A percentile compares a stretch with the other conserved stretches of the same genome.
phyloP scores from a whole-genome alignment of 2,888 invertebrate species.

The Calameuta idolon region DNA sequence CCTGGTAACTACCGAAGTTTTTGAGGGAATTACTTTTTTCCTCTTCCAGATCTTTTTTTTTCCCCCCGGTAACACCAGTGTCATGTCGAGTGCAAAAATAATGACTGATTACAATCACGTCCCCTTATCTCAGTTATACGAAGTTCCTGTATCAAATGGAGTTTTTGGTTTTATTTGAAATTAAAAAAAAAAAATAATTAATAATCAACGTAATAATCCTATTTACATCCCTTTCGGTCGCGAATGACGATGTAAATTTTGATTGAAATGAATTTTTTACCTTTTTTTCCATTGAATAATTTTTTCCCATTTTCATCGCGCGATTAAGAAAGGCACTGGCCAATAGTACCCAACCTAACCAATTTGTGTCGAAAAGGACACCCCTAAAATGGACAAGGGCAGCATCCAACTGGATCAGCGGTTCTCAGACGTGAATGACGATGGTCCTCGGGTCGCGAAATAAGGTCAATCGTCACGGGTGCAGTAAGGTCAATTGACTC shows the following conservation, averaged over 20 bases:
- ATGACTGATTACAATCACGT: neutral
- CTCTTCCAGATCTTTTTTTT: neutral
- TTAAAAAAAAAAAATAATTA: no score
- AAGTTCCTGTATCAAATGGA: neutral
- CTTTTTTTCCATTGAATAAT: no score
- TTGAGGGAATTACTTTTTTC: neutral
- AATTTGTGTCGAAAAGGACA: neutral
- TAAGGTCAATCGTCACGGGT: no score
- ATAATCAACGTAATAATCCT: no score
- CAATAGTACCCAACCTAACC: neutral
- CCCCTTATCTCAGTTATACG: neutral
- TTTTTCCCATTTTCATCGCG: neutral
- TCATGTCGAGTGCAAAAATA: neutral
- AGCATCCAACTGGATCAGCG: neutral
- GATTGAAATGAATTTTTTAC: no score
- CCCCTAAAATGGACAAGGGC: neutral
- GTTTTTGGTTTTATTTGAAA: no score
- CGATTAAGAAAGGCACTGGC: neutral
- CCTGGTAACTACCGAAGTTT: neutral
- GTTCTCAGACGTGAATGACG: neutral
- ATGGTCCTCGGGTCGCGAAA: neutral
- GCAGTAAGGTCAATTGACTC: neutral
- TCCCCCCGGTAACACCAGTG: neutral
- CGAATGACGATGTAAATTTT: no score
- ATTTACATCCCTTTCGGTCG: no score